phyloP scores from a whole-genome alignment of 2,797 vertebrate genomes.

The Pitangus sulphuratus region DNA sequence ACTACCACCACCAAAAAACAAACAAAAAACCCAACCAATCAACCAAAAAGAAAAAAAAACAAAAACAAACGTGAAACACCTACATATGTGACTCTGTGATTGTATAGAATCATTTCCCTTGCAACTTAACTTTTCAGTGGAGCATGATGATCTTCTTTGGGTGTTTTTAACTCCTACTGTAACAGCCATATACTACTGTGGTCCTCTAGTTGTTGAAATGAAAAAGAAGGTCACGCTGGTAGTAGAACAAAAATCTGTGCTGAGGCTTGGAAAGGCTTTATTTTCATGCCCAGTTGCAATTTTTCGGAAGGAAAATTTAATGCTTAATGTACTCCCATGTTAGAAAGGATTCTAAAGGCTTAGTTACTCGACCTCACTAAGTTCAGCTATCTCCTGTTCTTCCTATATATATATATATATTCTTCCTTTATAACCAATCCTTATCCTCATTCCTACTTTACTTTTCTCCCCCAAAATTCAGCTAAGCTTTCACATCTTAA shows the following conservation, averaged over 20 bases:
- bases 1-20: not conserved
- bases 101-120: not conserved
- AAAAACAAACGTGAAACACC: too few species aligned
- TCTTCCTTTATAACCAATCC: not conserved
- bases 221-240: not conserved
- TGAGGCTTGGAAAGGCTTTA: not conserved
- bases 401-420: not conserved
- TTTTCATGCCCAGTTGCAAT: not conserved
- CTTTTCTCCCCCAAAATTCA: not conserved
- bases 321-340: not conserved
- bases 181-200: not conserved
- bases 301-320: not conserved
- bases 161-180: not conserved
- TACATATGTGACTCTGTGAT: not conserved
- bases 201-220: not conserved
- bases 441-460: not conserved
- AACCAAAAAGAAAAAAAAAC: too few species aligned
- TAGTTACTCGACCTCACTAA: not conserved
- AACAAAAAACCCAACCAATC: too few species aligned
- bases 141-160: not conserved
- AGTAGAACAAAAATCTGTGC: not conserved
- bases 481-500: not conserved
- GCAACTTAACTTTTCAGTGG: not conserved
- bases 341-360: not conserved
- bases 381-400: not conserved